phyloP scores from a whole-genome alignment of 92 coral and sea anemone genomes.

The Desmophyllum pertusum region DNA sequence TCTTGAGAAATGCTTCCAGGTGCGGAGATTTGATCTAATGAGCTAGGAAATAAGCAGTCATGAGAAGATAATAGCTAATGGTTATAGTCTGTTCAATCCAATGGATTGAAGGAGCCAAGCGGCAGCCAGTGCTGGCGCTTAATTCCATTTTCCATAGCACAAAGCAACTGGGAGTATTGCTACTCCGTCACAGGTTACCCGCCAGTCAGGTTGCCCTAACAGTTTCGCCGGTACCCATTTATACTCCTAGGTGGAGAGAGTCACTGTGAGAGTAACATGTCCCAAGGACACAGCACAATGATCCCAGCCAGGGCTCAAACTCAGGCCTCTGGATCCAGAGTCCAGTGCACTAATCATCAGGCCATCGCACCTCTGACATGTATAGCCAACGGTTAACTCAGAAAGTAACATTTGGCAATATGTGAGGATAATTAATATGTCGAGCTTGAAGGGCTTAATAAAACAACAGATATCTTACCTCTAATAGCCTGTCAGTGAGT shows the following conservation, averaged over 20 bases:
- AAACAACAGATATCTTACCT: constrained; percentile 53
- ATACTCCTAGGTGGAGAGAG: background rate
- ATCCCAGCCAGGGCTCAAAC: background rate
- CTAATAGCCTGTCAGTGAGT: constrained; percentile 85
- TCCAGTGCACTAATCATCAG: background rate
- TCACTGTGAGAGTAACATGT: background rate
- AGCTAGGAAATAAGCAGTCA: no score
- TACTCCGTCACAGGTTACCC: background rate
- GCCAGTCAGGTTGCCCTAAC: background rate
- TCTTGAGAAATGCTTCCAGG: constrained; percentile 73
- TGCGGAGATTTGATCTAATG: constrained; percentile 71
- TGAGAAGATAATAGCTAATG: no score
- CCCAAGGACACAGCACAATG: background rate
- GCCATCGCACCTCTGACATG: no score
- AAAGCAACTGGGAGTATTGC: background rate
- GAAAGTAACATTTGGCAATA: no score
- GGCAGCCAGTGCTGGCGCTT: no score
- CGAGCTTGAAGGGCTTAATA: background rate
- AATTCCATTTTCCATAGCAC: background rate
- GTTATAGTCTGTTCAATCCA: no score
- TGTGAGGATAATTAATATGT: no score
- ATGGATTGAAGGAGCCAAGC: no score
- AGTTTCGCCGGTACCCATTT: background rate
- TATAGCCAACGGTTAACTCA: no score
- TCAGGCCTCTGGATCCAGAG: background rate